Evolutionary conservation across 2,888 invertebrate genomes (phyloP).

Genomic region (Pachycephus smyrnensis): DNA sequence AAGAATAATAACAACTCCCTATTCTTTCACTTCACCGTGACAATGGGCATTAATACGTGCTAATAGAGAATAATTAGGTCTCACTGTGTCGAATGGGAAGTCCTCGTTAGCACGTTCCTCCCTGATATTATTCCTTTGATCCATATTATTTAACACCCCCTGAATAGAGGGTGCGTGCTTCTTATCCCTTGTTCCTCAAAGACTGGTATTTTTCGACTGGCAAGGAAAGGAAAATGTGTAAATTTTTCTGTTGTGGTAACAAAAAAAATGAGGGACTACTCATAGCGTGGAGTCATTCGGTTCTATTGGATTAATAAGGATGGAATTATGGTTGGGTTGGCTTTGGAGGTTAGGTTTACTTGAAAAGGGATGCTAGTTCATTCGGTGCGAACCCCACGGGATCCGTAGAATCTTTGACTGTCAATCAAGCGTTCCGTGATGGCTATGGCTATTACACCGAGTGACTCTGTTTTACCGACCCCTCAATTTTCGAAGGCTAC

Average conservation of each 20-base stretch:
- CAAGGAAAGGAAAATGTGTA: neutral
- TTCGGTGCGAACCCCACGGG: neutral
- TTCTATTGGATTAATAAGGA: neutral
- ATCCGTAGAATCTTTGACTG: neutral
- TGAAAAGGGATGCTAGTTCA: neutral
- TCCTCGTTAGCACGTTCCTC: neutral
- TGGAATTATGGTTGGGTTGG: neutral
- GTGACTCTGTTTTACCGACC: conserved; percentile 45
- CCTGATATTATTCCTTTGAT: neutral
- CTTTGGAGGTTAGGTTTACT: neutral
- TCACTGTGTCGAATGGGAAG: neutral
- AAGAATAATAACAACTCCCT: neutral
- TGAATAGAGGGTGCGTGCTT: neutral
- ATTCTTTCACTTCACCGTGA: neutral
- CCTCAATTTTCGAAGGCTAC: conserved; percentile 37
- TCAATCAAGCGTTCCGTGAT: neutral
- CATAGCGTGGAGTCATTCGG: neutral
- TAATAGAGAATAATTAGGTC: neutral
- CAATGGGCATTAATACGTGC: neutral
- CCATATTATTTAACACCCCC: neutral
- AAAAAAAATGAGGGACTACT: neutral
- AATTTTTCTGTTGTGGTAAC: neutral
- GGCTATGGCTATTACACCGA: conserved; percentile 38
- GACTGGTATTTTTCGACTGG: neutral
- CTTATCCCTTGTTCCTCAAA: neutral